These are phyloP conservation scores for Sinohyriopsis cumingii DNA, from an alignment of 2,888 invertebrate genomes.

Conservation along the genomic window DNA sequence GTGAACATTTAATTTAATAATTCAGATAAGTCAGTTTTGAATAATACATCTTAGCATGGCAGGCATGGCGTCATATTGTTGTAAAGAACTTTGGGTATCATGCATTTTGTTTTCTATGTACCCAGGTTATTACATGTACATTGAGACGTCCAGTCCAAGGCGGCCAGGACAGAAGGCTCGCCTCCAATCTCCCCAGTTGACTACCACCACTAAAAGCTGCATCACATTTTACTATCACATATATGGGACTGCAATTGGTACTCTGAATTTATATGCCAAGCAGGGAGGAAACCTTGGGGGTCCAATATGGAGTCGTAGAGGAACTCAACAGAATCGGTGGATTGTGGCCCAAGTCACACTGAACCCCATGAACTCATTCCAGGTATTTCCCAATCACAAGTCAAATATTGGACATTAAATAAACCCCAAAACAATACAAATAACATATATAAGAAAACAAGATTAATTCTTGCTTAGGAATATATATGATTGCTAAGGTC, in stretches of 20 bases:
- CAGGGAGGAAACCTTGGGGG: constrained; percentile 25
- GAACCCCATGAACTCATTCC: constrained; percentile 30
- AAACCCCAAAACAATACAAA: neutral
- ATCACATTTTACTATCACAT: constrained; percentile 60
- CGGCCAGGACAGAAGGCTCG: constrained; percentile 55
- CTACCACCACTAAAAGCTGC: constrained; percentile 39
- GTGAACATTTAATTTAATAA: too few relatives aligned
- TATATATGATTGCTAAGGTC: too few relatives aligned
- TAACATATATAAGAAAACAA: neutral
- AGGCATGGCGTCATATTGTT: neutral
- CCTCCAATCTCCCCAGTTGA: constrained; percentile 38
- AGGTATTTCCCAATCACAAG: constrained; percentile 15
- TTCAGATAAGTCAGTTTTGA: too few relatives aligned
- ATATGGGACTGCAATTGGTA: constrained; percentile 52
- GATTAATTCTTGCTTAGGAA: neutral
- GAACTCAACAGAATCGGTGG: constrained; percentile 62
- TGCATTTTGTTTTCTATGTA: neutral
- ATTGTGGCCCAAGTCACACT: constrained; percentile 46
- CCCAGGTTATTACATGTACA: constrained; percentile 60
- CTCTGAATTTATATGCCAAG: constrained; percentile 49
- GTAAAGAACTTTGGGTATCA: neutral
- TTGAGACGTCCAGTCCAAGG: constrained; percentile 51
- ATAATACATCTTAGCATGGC: too few relatives aligned
- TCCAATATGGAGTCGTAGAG: constrained; percentile 47
- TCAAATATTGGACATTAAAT: neutral